Evolutionary conservation across 2,797 vertebrate genomes (phyloP).

Genomic region (Ara ararauna): DNA sequence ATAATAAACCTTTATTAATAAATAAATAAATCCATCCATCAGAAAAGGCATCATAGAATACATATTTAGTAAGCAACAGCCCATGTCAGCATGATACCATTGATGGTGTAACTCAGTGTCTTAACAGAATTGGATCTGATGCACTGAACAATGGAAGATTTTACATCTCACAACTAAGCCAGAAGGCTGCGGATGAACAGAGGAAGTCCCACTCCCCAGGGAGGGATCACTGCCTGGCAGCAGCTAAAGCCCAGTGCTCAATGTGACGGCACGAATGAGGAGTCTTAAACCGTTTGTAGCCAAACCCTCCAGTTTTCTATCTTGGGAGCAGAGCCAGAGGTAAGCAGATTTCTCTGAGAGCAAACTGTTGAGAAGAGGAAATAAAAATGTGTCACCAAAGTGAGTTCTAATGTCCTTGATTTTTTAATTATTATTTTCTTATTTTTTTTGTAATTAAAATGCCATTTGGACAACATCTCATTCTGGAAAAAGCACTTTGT

Average conservation of each 20-base stretch:
- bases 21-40: background rate
- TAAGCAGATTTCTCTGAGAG: background rate
- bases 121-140: background rate
- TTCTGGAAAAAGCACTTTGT: background rate
- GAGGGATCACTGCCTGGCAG: background rate
- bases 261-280: fast-evolving
- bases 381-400: background rate
- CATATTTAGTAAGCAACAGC: background rate
- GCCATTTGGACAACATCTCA: background rate
- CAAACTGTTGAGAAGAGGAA: background rate
- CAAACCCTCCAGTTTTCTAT: background rate
- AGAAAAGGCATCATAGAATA: background rate
- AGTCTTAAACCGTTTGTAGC: fast-evolving
- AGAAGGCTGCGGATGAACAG: fast-evolving
- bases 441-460: background rate
- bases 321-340: background rate
- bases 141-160: background rate
- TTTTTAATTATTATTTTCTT: background rate
- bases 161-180: background rate
- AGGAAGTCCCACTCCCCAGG: background rate
- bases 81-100: fast-evolving
- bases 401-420: background rate
- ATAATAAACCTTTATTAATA: background rate
- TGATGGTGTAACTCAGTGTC: background rate
- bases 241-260: background rate